Evolutionary conservation across 1,140 invertebrate species (phyloP), one percentile per base, ranked within the genome.

Genomic region (Zaprionus nigranus): DNA sequence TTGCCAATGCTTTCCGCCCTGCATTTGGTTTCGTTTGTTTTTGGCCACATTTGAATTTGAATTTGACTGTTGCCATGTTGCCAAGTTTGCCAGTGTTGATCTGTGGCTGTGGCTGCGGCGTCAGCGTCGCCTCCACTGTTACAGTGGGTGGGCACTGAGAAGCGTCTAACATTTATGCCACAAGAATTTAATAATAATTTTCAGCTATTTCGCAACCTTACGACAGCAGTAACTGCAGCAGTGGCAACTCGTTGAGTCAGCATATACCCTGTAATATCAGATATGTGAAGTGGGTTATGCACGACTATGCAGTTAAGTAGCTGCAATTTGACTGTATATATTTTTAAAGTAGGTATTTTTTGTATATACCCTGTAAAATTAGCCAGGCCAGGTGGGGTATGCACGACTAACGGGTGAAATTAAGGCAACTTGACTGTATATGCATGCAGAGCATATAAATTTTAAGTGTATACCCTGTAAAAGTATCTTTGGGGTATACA

Each of bases 141-240:
- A 81, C 84, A 90, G 84, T 88, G 85, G 84, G 84, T 90, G 84
- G 84, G 84, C 61, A 75, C 81, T 88, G 85, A 85, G 85, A 88
- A 90, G 81, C 85, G 82, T 58, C 85, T 88, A 88, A 90, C 85
- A 88, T 88, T 88, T 88, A 88, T 84, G 75, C 75, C 75, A 73
- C 65, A 72, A 87, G 57, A 77, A 90, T 81, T 75, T 83, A 90
- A 81, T 82, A 88, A 88, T 86, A 79, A 88, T 85, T 88, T 87
- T 81, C 60, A 85, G 78, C 75, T 56, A 85, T 88, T 88, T 88
- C 75, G 85, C 75, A 88, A 88, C 53, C 51, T 61, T 68, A 78
- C 68, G 34, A 56, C 66, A 40, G 12, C 30, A 49, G 57, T 36
- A 67, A 57, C 65, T 79, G 78, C 73, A 59, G 62, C 64, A 53